Conservation (phyloP, 2,888 invertebrate genomes). For the Eudasyphora cyanicolor region DNA sequence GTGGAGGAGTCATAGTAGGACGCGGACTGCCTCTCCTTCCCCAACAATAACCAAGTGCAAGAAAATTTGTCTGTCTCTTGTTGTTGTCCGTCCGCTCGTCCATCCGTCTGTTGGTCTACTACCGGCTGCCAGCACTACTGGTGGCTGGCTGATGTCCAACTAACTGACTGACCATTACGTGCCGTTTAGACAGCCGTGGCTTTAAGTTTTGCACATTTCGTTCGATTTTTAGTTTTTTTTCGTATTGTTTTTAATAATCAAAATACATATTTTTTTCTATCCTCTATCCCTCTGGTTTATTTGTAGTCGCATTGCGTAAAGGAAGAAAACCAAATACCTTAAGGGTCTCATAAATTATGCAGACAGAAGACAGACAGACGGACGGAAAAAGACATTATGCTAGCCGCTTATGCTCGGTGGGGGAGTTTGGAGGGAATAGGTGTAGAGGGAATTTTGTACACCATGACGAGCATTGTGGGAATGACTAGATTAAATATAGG, state of each 20-base stretch:
- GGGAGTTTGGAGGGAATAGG: background rate
- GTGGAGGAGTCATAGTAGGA: background rate
- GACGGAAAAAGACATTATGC: constrained; percentile 23
- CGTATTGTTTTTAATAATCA: constrained; percentile 49
- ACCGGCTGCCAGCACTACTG: background rate
- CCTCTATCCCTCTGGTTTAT: constrained; percentile 26
- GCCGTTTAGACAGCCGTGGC: constrained; percentile 36
- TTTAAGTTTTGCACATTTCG: constrained; percentile 27
- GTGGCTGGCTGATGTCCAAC: constrained; percentile 6
- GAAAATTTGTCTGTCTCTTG: constrained; percentile 43
- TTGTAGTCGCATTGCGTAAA: constrained; percentile 39
- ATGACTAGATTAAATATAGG: background rate
- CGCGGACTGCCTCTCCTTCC: constrained; percentile 11
- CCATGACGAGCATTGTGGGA: constrained; percentile 8
- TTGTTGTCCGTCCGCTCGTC: constrained; percentile 6
- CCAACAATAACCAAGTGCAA: constrained; percentile 37
- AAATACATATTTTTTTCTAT: constrained; percentile 46
- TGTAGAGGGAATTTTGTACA: background rate
- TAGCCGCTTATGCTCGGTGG: background rate
- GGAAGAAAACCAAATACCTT: constrained; percentile 43
- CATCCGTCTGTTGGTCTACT: background rate
- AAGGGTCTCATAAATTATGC: constrained; percentile 62
- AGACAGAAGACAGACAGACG: constrained; percentile 45
- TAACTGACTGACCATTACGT: constrained; percentile 26
- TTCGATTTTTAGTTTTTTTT: background rate